Conservation (phyloP, 2,113 vertebrate genomes). For the Nothobranchius furzeri region DNA sequence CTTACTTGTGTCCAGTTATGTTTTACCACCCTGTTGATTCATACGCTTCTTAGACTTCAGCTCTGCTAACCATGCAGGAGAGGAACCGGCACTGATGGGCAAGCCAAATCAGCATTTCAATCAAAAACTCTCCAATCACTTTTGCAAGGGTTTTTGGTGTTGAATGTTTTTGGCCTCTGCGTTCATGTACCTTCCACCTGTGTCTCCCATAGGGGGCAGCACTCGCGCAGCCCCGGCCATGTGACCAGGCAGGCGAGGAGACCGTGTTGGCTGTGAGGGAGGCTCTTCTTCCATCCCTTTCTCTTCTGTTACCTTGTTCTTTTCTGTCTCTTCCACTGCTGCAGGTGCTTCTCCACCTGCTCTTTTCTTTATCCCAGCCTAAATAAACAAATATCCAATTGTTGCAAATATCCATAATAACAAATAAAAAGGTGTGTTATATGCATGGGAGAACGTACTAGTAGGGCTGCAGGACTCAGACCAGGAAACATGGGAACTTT, state of each 20-base stretch:
- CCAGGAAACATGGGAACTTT: constrained; percentile 84
- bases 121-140: neutral
- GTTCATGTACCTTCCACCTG: constrained; percentile 81
- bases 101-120: constrained; percentile 3
- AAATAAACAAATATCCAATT: neutral
- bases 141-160: neutral
- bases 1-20: constrained; percentile 68
- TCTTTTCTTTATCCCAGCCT: constrained; percentile 85
- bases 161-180: neutral
- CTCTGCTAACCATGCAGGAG: constrained; percentile 90
- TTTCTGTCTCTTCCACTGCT: constrained; percentile 35
- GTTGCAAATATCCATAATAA: no score
- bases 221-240: constrained; percentile 72
- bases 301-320: constrained; percentile 21
- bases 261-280: constrained; percentile 27
- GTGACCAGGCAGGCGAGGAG: constrained; percentile 50
- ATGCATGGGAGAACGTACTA: constrained; percentile 71
- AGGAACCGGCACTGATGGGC: constrained; percentile 73
- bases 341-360: constrained; percentile 66
- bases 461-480: constrained; percentile 81
- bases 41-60: constrained; percentile 91
- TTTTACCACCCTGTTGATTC: constrained; percentile 84
- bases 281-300: constrained; percentile 35
- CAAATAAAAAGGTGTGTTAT: no score
- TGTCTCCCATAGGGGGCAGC: constrained; percentile 78